phyloP scores from a whole-genome alignment of 1,140 invertebrate species.

The Meloidogyne floridensis region DNA sequence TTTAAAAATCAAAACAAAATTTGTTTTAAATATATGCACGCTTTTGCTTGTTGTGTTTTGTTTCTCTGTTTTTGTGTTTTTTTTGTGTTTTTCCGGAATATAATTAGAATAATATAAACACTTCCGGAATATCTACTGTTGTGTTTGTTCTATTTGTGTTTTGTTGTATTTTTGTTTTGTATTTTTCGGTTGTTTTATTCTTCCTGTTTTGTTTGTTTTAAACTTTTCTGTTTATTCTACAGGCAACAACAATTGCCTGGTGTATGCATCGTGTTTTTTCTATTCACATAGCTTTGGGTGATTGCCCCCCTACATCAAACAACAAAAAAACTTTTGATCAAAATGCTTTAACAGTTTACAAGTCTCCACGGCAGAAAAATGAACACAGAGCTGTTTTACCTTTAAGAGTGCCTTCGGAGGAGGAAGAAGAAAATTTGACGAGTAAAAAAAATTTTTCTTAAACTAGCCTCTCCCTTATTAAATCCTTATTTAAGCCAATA shows the following conservation, averaged over 20 bases:
- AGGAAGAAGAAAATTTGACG: neutral
- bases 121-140: no score
- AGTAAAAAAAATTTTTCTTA: neutral
- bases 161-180: conserved; percentile 15
- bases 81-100: no score
- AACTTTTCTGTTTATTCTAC: conserved; percentile 49
- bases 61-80: no score
- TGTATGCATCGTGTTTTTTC: conserved; percentile 73
- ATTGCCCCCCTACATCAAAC: conserved; percentile 32
- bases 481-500: neutral
- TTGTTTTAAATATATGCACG: no score
- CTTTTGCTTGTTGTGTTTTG: no score
- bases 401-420: conserved; percentile 4
- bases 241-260: conserved; percentile 72
- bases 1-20: neutral
- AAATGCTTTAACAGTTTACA: conserved; percentile 15
- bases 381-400: conserved; percentile 24
- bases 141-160: conserved; percentile 13
- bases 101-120: no score
- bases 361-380: conserved; percentile 31
- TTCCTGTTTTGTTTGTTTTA: conserved; percentile 18
- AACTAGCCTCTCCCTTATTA: neutral
- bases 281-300: conserved; percentile 65
- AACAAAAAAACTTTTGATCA: neutral
- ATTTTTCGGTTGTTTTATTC: conserved; percentile 10